Evolutionary conservation across 1,140 invertebrate genomes (phyloP).

Genomic region (Drusus annulatus): DNA sequence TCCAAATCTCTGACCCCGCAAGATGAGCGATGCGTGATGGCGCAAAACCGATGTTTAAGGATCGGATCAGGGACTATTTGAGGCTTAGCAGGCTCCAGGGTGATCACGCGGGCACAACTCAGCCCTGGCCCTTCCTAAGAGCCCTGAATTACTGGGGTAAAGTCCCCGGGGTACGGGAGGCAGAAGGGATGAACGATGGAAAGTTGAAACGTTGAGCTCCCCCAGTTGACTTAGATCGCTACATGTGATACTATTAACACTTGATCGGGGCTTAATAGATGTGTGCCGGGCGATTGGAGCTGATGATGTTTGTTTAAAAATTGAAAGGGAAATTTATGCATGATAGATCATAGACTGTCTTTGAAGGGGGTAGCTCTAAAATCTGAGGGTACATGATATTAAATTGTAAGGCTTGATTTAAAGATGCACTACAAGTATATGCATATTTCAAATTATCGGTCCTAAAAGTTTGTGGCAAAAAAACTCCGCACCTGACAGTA

Average conservation of each 20-base stretch:
- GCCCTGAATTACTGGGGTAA: neutral
- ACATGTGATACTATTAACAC: conserved; percentile 47
- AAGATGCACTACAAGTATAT: too few species aligned
- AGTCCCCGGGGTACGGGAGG: neutral
- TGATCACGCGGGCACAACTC: conserved; percentile 18
- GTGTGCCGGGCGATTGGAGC: conserved; percentile 17
- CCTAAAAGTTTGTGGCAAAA: too few species aligned
- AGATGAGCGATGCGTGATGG: conserved; percentile 51
- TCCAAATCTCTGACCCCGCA: neutral
- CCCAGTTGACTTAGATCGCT: conserved; percentile 37
- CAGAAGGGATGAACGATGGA: conserved; percentile 4
- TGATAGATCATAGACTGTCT: neutral
- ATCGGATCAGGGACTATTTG: conserved; percentile 53
- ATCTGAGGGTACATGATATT: too few species aligned
- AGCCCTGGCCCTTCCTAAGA: neutral
- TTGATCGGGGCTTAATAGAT: conserved; percentile 41
- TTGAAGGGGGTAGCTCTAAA: neutral
- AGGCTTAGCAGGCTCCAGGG: conserved; percentile 44
- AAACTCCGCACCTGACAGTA: neutral
- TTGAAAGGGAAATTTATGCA: conserved; percentile 11
- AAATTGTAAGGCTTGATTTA: too few species aligned
- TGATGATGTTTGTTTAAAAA: conserved; percentile 37
- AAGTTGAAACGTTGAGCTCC: neutral
- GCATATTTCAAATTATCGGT: too few species aligned
- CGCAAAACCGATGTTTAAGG: conserved; percentile 58